Conservation (phyloP, 2,888 invertebrate species). For the Phalera bucephala region DNA sequence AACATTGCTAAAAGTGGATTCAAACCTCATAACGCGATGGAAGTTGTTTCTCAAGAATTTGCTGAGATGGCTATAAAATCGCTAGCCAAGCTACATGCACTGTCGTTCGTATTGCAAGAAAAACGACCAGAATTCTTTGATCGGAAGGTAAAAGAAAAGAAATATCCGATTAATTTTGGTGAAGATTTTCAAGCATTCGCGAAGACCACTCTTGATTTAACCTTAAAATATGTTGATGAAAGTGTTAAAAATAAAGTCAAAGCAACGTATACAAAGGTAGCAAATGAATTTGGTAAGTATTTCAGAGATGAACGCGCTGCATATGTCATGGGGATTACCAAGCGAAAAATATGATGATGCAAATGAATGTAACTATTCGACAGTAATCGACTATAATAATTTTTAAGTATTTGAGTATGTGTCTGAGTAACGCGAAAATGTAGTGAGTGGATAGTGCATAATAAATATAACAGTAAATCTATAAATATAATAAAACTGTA, state of each 20-base stretch:
- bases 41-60: too few species aligned
- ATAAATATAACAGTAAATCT: too few species aligned
- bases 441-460: too few species aligned
- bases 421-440: too few species aligned
- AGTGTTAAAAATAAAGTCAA: conserved; percentile 26
- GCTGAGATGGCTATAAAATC: conserved; percentile 38
- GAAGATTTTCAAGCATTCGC: conserved; percentile 28
- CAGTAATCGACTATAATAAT: too few species aligned
- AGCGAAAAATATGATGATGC: conserved; percentile 39
- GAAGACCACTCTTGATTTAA: conserved; percentile 24
- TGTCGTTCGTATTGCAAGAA: too few species aligned
- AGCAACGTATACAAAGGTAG: conserved; percentile 19
- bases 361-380: conserved; percentile 38
- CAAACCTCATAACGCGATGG: conserved; percentile 35
- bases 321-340: conserved; percentile 48
- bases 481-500: too few species aligned
- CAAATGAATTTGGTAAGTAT: conserved; percentile 25
- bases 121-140: too few species aligned
- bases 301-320: conserved; percentile 21
- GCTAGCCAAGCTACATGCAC: too few species aligned
- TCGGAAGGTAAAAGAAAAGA: conserved; percentile 29
- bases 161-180: conserved; percentile 17
- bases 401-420: too few species aligned
- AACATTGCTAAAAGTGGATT: conserved; percentile 41
- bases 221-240: conserved; percentile 28